Conservation (phyloP, 2,113 vertebrate species). For the Sander lucioperca region DNA sequence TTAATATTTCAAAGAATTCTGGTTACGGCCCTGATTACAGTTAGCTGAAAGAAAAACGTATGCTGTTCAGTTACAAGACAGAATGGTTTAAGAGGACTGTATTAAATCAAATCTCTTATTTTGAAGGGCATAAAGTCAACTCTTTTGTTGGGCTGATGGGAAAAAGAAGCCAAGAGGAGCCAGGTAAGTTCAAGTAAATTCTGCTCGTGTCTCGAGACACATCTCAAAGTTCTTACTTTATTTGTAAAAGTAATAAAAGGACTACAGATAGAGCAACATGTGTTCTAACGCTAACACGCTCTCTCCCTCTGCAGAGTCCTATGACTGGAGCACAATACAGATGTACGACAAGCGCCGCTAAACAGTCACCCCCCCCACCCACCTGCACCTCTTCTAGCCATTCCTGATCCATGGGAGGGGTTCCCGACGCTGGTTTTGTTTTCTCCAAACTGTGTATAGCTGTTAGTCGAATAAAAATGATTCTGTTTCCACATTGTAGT, state of each 20-base stretch:
- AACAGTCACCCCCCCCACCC: constrained; percentile 28
- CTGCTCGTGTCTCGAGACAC: neutral
- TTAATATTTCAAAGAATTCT: neutral
- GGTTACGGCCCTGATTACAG: rapidly evolving
- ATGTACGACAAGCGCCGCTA: constrained; percentile 89
- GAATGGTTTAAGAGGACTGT: neutral
- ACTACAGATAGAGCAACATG: neutral
- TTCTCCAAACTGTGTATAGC: constrained; percentile 83
- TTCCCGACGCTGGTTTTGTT: constrained; percentile 58
- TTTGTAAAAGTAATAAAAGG: neutral
- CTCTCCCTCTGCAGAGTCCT: constrained; percentile 84
- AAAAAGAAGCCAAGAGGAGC: constrained; percentile 93
- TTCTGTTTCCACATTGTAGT: constrained; percentile 75
- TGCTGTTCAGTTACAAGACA: too few relatives aligned
- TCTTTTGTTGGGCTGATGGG: constrained; percentile 99
- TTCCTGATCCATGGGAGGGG: constrained; percentile 56
- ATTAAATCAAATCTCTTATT: constrained; percentile 49
- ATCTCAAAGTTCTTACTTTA: neutral
- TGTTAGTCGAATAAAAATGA: constrained; percentile 81
- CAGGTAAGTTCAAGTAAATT: constrained; percentile 81
- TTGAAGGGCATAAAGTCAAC: constrained; percentile 96
- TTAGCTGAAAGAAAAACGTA: neutral
- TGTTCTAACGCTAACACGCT: neutral
- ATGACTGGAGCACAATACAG: constrained; percentile 89
- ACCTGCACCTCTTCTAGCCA: constrained; percentile 65